Conservation (phyloP, 2,797 vertebrate genomes). For the Cossypha dichroa region DNA sequence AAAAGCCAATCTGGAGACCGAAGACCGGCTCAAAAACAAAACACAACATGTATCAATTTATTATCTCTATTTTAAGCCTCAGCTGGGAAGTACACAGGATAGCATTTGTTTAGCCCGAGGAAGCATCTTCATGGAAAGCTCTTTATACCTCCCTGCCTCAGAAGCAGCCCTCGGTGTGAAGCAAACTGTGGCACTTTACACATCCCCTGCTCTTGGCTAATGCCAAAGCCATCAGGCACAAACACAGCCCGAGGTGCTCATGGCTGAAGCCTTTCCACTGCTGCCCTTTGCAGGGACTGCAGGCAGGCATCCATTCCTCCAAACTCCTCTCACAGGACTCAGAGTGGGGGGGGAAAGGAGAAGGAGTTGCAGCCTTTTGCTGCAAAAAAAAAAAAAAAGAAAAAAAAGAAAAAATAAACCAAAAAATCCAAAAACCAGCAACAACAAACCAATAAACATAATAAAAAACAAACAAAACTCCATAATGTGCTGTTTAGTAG, state of each 20-base stretch:
- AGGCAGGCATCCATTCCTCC: not conserved
- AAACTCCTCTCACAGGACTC: not conserved
- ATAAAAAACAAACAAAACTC: not conserved
- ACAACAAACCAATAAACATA: accelerated
- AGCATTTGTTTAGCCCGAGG: conserved; percentile 17
- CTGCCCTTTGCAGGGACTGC: not conserved
- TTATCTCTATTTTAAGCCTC: conserved; percentile 58
- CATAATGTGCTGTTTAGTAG: not conserved
- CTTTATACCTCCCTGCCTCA: not conserved
- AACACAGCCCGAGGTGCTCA: not conserved
- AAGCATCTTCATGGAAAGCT: not conserved
- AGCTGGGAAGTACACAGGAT: conserved; percentile 3
- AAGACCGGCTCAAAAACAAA: conserved; percentile 54
- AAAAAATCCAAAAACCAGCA: too few relatives aligned
- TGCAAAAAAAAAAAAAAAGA: not conserved
- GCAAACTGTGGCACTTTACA: not conserved
- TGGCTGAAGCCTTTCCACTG: not conserved
- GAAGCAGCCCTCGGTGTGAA: not conserved
- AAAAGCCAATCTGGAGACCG: conserved; percentile 55
- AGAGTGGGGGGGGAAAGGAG: not conserved
- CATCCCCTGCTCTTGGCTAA: not conserved
- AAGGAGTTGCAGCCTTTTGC: not conserved
- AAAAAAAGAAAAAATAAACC: not conserved
- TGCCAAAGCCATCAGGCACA: not conserved
- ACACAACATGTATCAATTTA: conserved; percentile 26